phyloP scores from a whole-genome alignment of 2,888 invertebrate genomes.

The Melolontha melolontha region DNA sequence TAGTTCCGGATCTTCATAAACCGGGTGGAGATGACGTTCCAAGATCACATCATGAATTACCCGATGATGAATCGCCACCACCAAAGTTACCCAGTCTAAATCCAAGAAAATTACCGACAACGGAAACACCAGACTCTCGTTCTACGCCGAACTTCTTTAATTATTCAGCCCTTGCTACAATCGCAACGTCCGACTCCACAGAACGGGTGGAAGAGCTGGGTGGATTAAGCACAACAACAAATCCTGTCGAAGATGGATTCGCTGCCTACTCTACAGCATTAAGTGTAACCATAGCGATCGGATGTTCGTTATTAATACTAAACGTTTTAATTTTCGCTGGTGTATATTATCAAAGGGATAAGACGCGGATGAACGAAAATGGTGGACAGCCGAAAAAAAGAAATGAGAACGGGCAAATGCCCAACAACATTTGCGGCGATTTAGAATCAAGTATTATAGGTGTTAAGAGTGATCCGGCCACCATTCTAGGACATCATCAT shows the following conservation, averaged over 20 bases:
- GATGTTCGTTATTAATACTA: constrained; percentile 89
- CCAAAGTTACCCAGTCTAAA: constrained; percentile 70
- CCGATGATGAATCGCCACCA: constrained; percentile 74
- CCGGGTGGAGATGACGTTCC: constrained; percentile 90
- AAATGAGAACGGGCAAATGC: constrained; percentile 88
- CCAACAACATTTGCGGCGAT: constrained; percentile 89
- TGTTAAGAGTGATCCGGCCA: constrained; percentile 77
- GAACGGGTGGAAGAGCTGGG: constrained; percentile 68
- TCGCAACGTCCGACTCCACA: constrained; percentile 58
- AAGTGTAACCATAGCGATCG: constrained; percentile 94
- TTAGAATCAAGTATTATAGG: constrained; percentile 72
- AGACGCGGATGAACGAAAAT: constrained; percentile 75
- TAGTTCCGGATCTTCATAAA: constrained; percentile 91
- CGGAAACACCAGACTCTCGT: constrained; percentile 56
- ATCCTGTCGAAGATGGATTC: constrained; percentile 84
- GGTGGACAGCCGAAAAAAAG: constrained; percentile 75
- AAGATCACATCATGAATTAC: constrained; percentile 85
- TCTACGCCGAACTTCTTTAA: constrained; percentile 60
- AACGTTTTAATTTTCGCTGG: constrained; percentile 95
- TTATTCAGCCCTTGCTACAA: constrained; percentile 60
- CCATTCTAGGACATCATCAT: constrained; percentile 80
- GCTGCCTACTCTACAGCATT: constrained; percentile 92
- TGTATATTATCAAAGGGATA: constrained; percentile 92
- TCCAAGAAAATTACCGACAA: constrained; percentile 70
- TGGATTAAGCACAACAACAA: constrained; percentile 66